phyloP scores from a whole-genome alignment of 2,113 vertebrate species.

The Rousettus leschenaultii region DNA sequence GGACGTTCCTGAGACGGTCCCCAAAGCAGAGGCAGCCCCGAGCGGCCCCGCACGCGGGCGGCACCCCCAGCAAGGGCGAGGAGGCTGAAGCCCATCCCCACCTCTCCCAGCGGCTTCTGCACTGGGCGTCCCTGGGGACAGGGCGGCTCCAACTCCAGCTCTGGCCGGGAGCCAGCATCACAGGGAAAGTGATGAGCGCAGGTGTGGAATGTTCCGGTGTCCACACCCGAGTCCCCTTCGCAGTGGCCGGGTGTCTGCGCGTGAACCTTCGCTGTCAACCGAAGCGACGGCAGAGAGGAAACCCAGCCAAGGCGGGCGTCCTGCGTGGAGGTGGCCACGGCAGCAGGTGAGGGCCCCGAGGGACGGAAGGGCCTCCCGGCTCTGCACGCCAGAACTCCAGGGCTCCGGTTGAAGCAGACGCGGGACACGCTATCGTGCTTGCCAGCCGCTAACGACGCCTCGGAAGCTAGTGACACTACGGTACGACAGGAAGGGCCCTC shows the following conservation, averaged over 20 bases:
- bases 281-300: background rate
- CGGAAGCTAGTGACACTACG: background rate
- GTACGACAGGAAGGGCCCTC: background rate
- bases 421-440: background rate
- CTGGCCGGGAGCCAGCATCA: background rate
- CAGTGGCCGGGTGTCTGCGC: background rate
- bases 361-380: background rate
- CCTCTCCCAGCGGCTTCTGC: rapidly evolving
- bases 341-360: background rate
- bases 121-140: background rate
- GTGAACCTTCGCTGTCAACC: background rate
- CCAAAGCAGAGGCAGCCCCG: background rate
- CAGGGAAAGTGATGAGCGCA: background rate
- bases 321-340: background rate
- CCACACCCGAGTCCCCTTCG: background rate
- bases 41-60: background rate
- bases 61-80: rapidly evolving
- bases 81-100: background rate
- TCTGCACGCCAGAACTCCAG: background rate
- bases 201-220: background rate
- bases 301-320: no score
- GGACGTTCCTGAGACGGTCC: background rate
- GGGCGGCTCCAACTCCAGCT: background rate
- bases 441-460: background rate
- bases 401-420: background rate